phyloP scores from a whole-genome alignment of 2,888 invertebrate species.

The Andrena hattorfiana region DNA sequence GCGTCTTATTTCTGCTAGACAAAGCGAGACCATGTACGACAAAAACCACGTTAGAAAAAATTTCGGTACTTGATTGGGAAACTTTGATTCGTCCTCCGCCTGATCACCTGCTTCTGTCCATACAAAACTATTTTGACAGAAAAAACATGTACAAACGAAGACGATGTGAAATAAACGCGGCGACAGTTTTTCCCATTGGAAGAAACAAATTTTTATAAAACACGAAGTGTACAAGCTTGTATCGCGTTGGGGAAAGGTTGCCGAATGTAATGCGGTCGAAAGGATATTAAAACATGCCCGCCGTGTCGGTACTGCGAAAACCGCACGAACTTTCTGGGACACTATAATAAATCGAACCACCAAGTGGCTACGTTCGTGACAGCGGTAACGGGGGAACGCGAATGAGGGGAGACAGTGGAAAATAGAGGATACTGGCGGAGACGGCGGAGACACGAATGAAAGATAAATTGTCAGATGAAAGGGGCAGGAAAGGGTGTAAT shows the following conservation, averaged over 20 bases:
- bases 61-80: too few species aligned
- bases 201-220: neutral
- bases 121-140: neutral
- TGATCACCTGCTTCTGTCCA: too few species aligned
- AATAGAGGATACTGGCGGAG: neutral
- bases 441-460: slow-evolving; percentile 6
- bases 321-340: neutral
- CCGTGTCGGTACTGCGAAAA: neutral
- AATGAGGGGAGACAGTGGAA: slow-evolving; percentile 16
- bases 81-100: too few species aligned
- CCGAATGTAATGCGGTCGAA: neutral
- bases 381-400: slow-evolving; percentile 6
- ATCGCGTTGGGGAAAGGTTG: neutral
- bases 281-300: neutral
- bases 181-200: neutral
- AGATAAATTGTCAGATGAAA: slow-evolving; percentile 51
- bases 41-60: too few species aligned
- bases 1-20: too few species aligned
- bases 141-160: neutral
- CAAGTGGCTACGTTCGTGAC: slow-evolving; percentile 26
- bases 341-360: slow-evolving; percentile 34
- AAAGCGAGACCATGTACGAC: too few species aligned
- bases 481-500: slow-evolving; percentile 16
- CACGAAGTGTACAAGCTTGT: neutral
- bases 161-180: neutral